Conservation (phyloP, 2,113 vertebrate species). For the Smithornis capensis region DNA sequence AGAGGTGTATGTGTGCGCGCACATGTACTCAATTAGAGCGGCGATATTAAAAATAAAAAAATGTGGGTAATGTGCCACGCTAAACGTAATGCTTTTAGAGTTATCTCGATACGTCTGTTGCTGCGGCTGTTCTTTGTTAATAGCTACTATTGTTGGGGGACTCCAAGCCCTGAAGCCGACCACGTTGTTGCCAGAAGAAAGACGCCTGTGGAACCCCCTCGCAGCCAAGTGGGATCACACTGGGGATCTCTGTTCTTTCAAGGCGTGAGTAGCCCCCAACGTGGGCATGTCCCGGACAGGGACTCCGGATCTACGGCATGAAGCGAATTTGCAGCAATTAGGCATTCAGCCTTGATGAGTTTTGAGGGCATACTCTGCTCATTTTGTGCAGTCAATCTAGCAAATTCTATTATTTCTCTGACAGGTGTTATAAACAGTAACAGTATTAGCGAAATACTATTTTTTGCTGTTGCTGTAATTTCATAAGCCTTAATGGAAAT, state of each 20-base stretch:
- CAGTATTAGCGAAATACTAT: not conserved
- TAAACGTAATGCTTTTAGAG: not conserved
- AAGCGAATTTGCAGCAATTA: not conserved
- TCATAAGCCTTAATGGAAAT: not conserved
- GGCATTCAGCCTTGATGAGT: too few species aligned
- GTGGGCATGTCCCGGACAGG: accelerated
- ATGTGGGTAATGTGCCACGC: accelerated
- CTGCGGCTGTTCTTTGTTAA: not conserved
- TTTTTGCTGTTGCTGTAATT: not conserved
- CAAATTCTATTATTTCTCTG: not conserved
- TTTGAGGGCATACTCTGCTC: not conserved
- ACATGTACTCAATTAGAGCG: not conserved
- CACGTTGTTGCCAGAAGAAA: not conserved
- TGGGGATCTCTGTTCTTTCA: accelerated
- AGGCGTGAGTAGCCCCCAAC: not conserved
- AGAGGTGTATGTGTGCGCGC: accelerated
- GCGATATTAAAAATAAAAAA: not conserved
- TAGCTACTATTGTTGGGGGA: not conserved
- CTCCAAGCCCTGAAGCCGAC: accelerated
- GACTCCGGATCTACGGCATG: accelerated
- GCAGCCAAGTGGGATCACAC: accelerated
- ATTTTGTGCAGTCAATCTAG: accelerated
- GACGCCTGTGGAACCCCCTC: not conserved
- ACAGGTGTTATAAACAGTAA: not conserved
- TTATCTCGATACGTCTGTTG: not conserved